These are phyloP conservation scores for Rhodeus uyekii DNA, from an alignment of 2,797 vertebrate genomes.

Conservation along the genomic window DNA sequence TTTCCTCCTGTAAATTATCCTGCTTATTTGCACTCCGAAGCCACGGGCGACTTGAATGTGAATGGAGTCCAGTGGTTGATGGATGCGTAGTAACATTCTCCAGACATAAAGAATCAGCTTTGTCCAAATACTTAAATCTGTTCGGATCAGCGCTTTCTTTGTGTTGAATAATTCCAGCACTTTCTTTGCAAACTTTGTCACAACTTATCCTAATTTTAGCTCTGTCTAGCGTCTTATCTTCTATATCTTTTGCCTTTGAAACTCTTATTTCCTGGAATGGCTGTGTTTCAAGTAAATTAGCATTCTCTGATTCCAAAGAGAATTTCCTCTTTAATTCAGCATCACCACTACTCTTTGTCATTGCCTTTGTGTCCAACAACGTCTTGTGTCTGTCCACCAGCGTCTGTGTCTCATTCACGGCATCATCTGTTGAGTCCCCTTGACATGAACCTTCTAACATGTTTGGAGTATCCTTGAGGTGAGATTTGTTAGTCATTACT, in stretches of 20 bases:
- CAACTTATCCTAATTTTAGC: neutral
- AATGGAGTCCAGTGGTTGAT: neutral
- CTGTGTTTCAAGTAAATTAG: constrained; percentile 23
- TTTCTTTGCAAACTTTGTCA: neutral
- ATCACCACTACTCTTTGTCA: neutral
- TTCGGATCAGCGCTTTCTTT: neutral
- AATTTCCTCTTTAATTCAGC: neutral
- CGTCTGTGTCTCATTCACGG: constrained; percentile 61
- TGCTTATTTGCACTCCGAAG: neutral
- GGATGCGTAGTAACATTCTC: neutral
- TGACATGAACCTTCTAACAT: constrained; percentile 23
- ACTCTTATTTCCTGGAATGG: constrained; percentile 9
- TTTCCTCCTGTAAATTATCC: constrained; percentile 11
- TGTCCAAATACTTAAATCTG: constrained; percentile 2
- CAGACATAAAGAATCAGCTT: neutral
- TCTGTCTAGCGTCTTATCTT: neutral
- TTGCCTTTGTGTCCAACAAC: neutral
- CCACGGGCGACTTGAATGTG: constrained; percentile 3
- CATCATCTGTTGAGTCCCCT: constrained; percentile 58
- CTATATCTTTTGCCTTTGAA: constrained; percentile 1
- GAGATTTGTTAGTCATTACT: constrained; percentile 44
- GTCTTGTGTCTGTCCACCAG: constrained; percentile 47
- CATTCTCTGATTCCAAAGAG: constrained; percentile 12
- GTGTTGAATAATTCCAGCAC: neutral
- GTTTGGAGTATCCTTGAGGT: constrained; percentile 27